Conservation (phyloP, 1,140 invertebrate genomes). For the Ceratosolen fusciceps region DNA sequence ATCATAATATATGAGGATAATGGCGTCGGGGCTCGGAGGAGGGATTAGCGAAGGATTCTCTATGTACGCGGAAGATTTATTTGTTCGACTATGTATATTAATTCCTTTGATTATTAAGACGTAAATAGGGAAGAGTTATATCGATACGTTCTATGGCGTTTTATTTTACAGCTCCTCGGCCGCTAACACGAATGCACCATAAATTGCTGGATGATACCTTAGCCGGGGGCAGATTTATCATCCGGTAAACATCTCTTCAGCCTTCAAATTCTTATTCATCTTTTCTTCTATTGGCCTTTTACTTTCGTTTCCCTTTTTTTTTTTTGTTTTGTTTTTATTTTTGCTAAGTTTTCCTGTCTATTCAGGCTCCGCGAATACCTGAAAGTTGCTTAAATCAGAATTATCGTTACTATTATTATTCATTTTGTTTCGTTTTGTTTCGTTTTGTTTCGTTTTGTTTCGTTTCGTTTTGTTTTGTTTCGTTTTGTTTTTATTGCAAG, state of each 20-base stretch:
- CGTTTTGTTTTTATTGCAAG: too few relatives aligned
- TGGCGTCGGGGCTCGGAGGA: too few relatives aligned
- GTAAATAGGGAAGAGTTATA: not conserved
- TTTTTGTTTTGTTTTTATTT: too few relatives aligned
- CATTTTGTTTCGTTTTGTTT: not conserved
- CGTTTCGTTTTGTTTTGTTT: not conserved
- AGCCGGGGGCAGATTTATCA: not conserved
- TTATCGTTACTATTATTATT: conserved; percentile 5
- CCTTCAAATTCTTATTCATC: not conserved
- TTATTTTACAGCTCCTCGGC: not conserved
- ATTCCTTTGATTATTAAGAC: not conserved
- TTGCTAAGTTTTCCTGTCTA: too few relatives aligned
- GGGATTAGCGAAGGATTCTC: too few relatives aligned
- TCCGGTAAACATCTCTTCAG: not conserved
- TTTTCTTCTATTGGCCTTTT: too few relatives aligned
- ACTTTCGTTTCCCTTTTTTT: too few relatives aligned
- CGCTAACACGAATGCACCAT: not conserved
- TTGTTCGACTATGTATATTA: too few relatives aligned
- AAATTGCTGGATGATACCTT: not conserved
- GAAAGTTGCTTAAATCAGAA: too few relatives aligned
- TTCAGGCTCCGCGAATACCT: too few relatives aligned
- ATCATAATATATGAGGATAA: too few relatives aligned
- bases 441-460: not conserved
- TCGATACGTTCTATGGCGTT: not conserved
- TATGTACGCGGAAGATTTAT: too few relatives aligned